Percentiles rank a stretch among this genome's conserved stretches.
phyloP scores from a whole-genome alignment of 2,888 invertebrate genomes.

The Micoletzkya japonica region DNA sequence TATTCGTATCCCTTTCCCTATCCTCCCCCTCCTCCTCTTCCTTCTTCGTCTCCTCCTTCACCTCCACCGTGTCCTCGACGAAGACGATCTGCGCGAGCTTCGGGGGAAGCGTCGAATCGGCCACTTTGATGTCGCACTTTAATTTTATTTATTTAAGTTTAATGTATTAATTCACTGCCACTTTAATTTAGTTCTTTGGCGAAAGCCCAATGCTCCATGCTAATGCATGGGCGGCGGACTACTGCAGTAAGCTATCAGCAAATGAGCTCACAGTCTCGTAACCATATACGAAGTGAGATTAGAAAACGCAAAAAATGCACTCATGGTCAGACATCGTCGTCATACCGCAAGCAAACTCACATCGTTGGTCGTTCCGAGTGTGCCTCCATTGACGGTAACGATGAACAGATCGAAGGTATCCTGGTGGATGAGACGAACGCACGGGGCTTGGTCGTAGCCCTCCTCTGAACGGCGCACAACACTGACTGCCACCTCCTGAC shows the following conservation, averaged over 20 bases:
- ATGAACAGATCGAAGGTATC: slow-evolving; percentile 40
- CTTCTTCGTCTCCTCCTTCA: neutral
- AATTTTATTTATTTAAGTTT: too few relatives aligned
- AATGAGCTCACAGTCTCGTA: too few relatives aligned
- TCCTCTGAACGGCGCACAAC: slow-evolving; percentile 49
- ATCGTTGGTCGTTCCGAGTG: slow-evolving; percentile 40
- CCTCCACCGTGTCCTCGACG: slow-evolving; percentile 8
- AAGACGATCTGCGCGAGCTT: slow-evolving; percentile 16
- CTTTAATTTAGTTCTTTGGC: too few relatives aligned
- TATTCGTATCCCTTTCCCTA: slow-evolving; percentile 11
- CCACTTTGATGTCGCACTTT: slow-evolving; percentile 21
- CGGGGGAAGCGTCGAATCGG: slow-evolving; percentile 16
- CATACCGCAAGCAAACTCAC: slow-evolving; percentile 1
- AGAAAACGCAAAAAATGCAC: too few relatives aligned
- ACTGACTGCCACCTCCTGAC: too few relatives aligned
- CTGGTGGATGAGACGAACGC: slow-evolving; percentile 51
- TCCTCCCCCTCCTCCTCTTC: neutral
- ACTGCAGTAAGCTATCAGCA: too few relatives aligned
- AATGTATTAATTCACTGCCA: too few relatives aligned
- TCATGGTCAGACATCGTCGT: too few relatives aligned
- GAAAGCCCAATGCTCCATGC: too few relatives aligned
- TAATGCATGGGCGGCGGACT: too few relatives aligned
- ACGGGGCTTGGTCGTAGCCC: slow-evolving; percentile 50
- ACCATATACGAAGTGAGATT: too few relatives aligned
- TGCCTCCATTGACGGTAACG: slow-evolving; percentile 53